phyloP scores from a whole-genome alignment of 2,113 vertebrate genomes.

The Bufo gargarizans region DNA sequence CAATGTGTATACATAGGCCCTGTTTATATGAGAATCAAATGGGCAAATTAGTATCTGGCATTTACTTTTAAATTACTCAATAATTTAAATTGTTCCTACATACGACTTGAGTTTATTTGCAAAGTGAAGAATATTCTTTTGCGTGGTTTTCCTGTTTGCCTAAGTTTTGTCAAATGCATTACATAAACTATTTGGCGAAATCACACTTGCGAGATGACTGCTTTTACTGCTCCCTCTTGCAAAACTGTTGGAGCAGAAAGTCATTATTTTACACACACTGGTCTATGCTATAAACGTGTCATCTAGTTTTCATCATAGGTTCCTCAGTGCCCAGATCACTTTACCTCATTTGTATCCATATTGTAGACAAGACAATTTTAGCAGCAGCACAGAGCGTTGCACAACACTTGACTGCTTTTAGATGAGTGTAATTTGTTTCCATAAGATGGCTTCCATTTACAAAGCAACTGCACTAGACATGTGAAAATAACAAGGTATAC shows the following conservation, averaged over 20 bases:
- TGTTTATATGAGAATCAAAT: neutral
- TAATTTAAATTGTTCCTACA: neutral
- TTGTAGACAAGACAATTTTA: slow-evolving; percentile 30
- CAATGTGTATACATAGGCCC: neutral
- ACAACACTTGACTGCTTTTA: slow-evolving; percentile 14
- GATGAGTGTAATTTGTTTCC: slow-evolving; percentile 15
- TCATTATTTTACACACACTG: slow-evolving; percentile 12
- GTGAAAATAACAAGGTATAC: too few relatives aligned
- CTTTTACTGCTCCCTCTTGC: slow-evolving; percentile 18
- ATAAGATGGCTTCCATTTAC: neutral
- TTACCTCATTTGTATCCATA: slow-evolving; percentile 22
- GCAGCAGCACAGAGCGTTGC: neutral
- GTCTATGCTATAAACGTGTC: slow-evolving; percentile 17
- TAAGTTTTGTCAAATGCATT: neutral
- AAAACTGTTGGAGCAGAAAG: slow-evolving; percentile 33
- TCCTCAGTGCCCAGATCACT: slow-evolving; percentile 23
- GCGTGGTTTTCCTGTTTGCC: neutral
- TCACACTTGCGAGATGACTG: slow-evolving; percentile 9
- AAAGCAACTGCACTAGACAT: neutral
- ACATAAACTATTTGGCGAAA: neutral
- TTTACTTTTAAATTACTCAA: neutral
- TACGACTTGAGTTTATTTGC: neutral
- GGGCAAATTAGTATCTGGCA: neutral
- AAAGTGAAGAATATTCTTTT: neutral
- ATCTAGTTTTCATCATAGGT: slow-evolving; percentile 29